A percentile compares a stretch with the other conserved stretches of the same genome.
Conservation (phyloP, 1,140 invertebrate species). For the Bombus soroeensis region DNA sequence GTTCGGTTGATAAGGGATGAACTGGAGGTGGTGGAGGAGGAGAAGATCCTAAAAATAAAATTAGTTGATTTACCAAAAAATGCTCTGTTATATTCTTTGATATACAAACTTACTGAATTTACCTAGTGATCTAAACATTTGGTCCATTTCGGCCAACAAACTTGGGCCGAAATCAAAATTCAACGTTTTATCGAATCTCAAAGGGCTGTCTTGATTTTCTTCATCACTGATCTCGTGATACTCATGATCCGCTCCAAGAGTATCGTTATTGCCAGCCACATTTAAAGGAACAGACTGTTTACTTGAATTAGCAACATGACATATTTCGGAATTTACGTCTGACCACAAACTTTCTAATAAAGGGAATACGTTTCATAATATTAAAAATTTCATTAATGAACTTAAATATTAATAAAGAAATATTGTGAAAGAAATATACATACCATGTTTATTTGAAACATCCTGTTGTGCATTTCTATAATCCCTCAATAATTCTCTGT, state of each 20-base stretch:
- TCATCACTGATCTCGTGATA: constrained; percentile 97
- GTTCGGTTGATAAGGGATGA: constrained; percentile 84
- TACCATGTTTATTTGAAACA: constrained; percentile 76
- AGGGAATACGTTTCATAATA: constrained; percentile 7
- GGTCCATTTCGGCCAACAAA: constrained; percentile 97
- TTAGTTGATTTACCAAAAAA: background rate
- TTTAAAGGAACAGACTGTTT: constrained; percentile 70
- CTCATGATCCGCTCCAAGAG: constrained; percentile 86
- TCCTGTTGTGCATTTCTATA: constrained; percentile 72
- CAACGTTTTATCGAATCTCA: constrained; percentile 80
- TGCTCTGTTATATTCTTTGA: background rate
- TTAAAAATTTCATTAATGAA: constrained; percentile 2
- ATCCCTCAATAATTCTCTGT: constrained; percentile 74
- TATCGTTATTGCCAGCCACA: constrained; percentile 71
- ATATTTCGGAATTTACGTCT: constrained; percentile 76
- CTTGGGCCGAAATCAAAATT: constrained; percentile 96
- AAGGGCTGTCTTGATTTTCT: constrained; percentile 84
- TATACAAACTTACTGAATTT: constrained; percentile 28
- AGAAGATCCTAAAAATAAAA: constrained; percentile 73
- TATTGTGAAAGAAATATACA: constrained; percentile 7
- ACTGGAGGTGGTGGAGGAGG: constrained; percentile 74
- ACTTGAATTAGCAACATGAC: constrained; percentile 70
- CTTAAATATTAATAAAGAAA: background rate
- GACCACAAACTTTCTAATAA: constrained; percentile 78
- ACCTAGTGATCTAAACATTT: constrained; percentile 92